Base-by-base conservation (phyloP, 1,140 invertebrate genomes). In the Adelges cooleyi region DNA sequence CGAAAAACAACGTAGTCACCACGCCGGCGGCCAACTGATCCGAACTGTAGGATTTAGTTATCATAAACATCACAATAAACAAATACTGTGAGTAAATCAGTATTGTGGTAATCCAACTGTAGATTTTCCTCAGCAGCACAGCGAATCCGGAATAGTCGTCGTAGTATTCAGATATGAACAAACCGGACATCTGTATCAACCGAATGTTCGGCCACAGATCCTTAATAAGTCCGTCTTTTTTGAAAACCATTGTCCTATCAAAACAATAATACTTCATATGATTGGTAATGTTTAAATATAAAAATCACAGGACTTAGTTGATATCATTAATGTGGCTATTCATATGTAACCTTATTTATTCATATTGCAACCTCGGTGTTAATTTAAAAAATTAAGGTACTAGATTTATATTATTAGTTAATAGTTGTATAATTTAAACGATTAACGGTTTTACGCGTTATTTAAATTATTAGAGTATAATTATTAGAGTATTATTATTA, bases 201-300 rank as follows among this genome's bases (percentile, higher is more conserved):
- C 81, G 80, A 69, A 90, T 87, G 68, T 89, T 87, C 25, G 87
- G 86, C 83, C 87, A 82, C 66, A 90, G 75, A 73, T 90, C 87
- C 70, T 85, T 82, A 75, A 89, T 86, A 33, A 90, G 82, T 74
- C 87, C 87, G 66, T 76, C 73, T 54, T 75, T 74, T 70, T 80
- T 80, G 67, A 78, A 76, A 73, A 80, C 80, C 78, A 81, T 79
- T 77, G 80, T 81, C 77, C 79, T 71, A 53, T 73, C 69, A 25
- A 36, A 20, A 33, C n/a, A n/a, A n/a, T n/a, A n/a, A n/a, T n/a
- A n/a, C n/a, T n/a, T n/a, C n/a, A n/a, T n/a, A n/a, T n/a, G n/a
- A n/a, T n/a, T n/a, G n/a, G n/a, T n/a, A n/a, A n/a, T n/a, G n/a
- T n/a, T n/a, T n/a, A n/a, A n/a, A n/a, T n/a, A n/a, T n/a, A n/a